Evolutionary conservation across 2,113 vertebrate species (phyloP).

Genomic region (Gracilinanus agilis): DNA sequence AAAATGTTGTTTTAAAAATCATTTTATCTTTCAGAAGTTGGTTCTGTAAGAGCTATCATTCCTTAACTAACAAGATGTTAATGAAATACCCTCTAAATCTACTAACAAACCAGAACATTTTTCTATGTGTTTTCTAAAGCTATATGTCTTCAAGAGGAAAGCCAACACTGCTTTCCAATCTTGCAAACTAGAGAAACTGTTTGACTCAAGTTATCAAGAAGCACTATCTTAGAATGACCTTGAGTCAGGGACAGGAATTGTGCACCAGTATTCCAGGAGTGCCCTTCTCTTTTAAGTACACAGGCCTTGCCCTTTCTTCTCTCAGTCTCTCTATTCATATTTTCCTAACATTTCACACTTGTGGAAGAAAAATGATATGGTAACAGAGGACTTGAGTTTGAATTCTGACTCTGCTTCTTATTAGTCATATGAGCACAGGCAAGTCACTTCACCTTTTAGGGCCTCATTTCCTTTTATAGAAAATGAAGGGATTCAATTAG

Average conservation of each 20-base stretch:
- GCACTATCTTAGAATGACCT: background rate
- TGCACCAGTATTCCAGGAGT: background rate
- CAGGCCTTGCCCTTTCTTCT: background rate
- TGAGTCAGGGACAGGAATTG: background rate
- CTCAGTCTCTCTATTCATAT: background rate
- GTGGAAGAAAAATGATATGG: background rate
- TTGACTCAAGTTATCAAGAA: background rate
- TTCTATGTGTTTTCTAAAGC: constrained; percentile 20
- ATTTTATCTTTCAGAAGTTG: constrained; percentile 53
- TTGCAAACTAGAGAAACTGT: background rate
- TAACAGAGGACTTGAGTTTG: background rate
- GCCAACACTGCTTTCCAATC: background rate
- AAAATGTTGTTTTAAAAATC: constrained; percentile 71
- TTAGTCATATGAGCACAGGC: background rate
- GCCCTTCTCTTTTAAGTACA: background rate
- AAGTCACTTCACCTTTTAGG: background rate
- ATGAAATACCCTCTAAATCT: constrained; percentile 37
- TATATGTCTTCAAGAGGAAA: constrained; percentile 4
- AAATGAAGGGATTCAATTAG: background rate
- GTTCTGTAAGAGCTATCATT: constrained; percentile 41
- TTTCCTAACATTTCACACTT: background rate
- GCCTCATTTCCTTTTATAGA: background rate
- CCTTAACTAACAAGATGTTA: constrained; percentile 61
- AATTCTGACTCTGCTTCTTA: background rate
- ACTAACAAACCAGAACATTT: constrained; percentile 38